Evolutionary conservation across 2,888 invertebrate genomes (phyloP).

Genomic region (Polymixis flavicincta): DNA sequence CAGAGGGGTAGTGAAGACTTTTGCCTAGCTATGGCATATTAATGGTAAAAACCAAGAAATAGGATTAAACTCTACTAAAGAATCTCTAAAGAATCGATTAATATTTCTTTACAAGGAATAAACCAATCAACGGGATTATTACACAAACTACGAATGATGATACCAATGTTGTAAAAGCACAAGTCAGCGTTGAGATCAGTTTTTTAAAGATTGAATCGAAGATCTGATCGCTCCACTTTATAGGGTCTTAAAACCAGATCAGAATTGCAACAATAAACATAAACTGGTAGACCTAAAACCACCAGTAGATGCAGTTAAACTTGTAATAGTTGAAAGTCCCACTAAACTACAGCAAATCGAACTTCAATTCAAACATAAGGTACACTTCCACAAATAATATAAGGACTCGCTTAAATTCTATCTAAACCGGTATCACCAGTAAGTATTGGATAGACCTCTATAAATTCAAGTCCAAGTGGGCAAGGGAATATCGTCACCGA

Average conservation of each 20-base stretch:
- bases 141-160: not conserved
- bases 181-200: not conserved
- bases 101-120: too few species aligned
- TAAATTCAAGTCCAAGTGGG: slow-evolving; percentile 75
- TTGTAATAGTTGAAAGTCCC: slow-evolving; percentile 1
- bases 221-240: not conserved
- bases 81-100: too few species aligned
- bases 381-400: slow-evolving; percentile 45
- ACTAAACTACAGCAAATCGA: slow-evolving; percentile 29
- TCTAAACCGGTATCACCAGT: slow-evolving; percentile 52
- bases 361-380: slow-evolving; percentile 24
- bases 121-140: too few species aligned
- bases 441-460: slow-evolving; percentile 69
- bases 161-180: not conserved
- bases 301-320: slow-evolving; percentile 15
- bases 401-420: slow-evolving; percentile 52
- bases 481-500: slow-evolving; percentile 76
- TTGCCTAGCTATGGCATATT: too few species aligned
- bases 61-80: not conserved
- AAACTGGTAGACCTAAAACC: not conserved
- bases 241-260: not conserved
- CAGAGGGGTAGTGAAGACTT: too few species aligned
- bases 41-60: not conserved
- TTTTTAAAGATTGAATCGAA: not conserved
- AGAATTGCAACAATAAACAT: slow-evolving; percentile 22